These are phyloP conservation scores for Dicycla oo DNA, from an alignment of 2,888 invertebrate genomes.

Conservation along the genomic window DNA sequence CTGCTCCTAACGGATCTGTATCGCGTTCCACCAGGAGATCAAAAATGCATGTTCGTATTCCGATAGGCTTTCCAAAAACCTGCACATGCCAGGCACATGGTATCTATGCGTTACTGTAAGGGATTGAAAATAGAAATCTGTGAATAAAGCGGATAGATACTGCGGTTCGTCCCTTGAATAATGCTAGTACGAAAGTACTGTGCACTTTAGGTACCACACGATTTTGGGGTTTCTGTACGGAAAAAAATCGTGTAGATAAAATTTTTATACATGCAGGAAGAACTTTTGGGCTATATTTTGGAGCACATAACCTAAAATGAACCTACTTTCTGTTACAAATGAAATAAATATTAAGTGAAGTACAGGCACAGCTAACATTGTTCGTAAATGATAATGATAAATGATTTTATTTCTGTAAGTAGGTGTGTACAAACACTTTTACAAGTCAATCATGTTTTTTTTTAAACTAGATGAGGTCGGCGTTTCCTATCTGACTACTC, in stretches of 20 bases:
- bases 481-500: no score
- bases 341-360: background rate
- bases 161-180: slow-evolving; percentile 32
- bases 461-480: no score
- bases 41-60: slow-evolving; percentile 44
- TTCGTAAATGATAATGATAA: no score
- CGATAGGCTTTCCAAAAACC: slow-evolving; percentile 32
- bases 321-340: background rate
- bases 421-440: no score
- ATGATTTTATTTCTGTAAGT: no score
- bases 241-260: slow-evolving; percentile 2
- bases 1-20: slow-evolving; percentile 9
- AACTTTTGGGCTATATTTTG: background rate
- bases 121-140: slow-evolving; percentile 48
- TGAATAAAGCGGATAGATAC: slow-evolving; percentile 50
- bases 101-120: slow-evolving; percentile 23
- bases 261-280: background rate
- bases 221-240: slow-evolving; percentile 2
- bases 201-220: slow-evolving; percentile 27
- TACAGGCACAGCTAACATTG: no score
- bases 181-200: slow-evolving; percentile 24
- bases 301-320: background rate
- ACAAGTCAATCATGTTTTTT: no score
- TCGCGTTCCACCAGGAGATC: slow-evolving; percentile 33
- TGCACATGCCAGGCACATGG: slow-evolving; percentile 12